phyloP scores from a whole-genome alignment of 2,113 vertebrate species.

The Spermophilus dauricus region DNA sequence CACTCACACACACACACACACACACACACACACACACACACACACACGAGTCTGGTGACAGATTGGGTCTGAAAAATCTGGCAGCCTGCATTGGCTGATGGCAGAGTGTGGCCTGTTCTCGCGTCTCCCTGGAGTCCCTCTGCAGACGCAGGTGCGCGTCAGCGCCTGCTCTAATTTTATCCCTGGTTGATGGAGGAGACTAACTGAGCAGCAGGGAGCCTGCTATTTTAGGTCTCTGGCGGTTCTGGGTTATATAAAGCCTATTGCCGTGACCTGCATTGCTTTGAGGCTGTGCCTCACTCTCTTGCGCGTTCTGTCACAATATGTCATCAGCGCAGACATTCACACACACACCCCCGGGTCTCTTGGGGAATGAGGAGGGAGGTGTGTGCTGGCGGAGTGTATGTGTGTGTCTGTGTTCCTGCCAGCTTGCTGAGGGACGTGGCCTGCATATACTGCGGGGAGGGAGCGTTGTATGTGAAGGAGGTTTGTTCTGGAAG shows the following conservation, averaged over 20 bases:
- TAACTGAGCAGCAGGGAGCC: constrained; percentile 94
- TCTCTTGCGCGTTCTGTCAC: constrained; percentile 78
- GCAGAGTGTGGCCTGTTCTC: constrained; percentile 85
- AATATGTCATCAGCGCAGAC: constrained; percentile 77
- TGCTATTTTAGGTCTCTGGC: constrained; percentile 94
- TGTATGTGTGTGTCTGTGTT: fast-evolving
- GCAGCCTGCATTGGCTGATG: constrained; percentile 84
- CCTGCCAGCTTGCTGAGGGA: not conserved
- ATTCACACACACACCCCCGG: constrained; percentile 57
- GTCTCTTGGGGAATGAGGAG: constrained; percentile 57
- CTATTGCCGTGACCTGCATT: constrained; percentile 87
- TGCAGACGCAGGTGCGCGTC: constrained; percentile 96
- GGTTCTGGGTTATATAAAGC: constrained; percentile 92
- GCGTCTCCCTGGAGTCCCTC: constrained; percentile 94
- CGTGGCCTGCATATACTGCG: not conserved
- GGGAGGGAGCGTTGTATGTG: not conserved
- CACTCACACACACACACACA: not conserved
- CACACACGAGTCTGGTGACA: constrained; percentile 74
- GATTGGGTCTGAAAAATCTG: constrained; percentile 86
- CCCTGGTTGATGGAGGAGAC: constrained; percentile 95
- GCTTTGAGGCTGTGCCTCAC: constrained; percentile 82
- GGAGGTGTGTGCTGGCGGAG: constrained; percentile 56
- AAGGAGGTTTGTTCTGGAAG: constrained; percentile 58
- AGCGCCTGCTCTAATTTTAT: constrained; percentile 97
- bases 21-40: constrained; percentile 51